phyloP scores from a whole-genome alignment of 2,113 vertebrate species.

The Rhagologus leucostigma region DNA sequence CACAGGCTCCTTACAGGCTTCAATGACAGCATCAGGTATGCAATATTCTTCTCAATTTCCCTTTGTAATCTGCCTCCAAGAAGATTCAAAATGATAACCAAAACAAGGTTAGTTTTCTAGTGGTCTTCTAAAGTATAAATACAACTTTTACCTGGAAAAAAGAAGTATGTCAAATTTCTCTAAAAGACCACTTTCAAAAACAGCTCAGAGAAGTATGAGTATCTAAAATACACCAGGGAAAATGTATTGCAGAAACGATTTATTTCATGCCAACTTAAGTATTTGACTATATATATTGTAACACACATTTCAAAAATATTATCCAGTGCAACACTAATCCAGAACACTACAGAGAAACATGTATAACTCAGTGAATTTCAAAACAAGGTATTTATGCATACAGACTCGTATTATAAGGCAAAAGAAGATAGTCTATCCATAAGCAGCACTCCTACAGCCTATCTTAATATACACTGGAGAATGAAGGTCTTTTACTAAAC shows the following conservation, averaged over 20 bases:
- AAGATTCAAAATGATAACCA: neutral
- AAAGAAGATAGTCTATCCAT: constrained; percentile 53
- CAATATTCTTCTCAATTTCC: neutral
- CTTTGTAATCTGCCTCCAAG: neutral
- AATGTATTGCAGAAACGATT: constrained; percentile 41
- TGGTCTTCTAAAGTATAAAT: neutral
- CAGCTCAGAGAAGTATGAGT: neutral
- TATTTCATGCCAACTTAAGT: constrained; percentile 71
- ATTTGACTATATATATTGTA: constrained; percentile 59
- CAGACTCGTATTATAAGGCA: constrained; percentile 48
- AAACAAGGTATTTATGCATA: constrained; percentile 52
- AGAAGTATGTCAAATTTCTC: neutral
- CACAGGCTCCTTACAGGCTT: neutral
- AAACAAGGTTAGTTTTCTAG: neutral
- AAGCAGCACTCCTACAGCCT: constrained; percentile 58
- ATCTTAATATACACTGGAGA: constrained; percentile 10
- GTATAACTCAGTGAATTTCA: constrained; percentile 40
- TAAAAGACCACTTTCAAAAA: neutral
- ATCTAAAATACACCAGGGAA: constrained; percentile 11
- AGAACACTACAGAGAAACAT: constrained; percentile 60
- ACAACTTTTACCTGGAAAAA: neutral
- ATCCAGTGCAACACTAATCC: constrained; percentile 66
- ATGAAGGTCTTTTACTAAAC: neutral
- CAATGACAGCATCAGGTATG: neutral
- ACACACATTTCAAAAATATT: constrained; percentile 65